phyloP scores from a whole-genome alignment of 2,888 invertebrate species.

The Coenonympha glycerion region DNA sequence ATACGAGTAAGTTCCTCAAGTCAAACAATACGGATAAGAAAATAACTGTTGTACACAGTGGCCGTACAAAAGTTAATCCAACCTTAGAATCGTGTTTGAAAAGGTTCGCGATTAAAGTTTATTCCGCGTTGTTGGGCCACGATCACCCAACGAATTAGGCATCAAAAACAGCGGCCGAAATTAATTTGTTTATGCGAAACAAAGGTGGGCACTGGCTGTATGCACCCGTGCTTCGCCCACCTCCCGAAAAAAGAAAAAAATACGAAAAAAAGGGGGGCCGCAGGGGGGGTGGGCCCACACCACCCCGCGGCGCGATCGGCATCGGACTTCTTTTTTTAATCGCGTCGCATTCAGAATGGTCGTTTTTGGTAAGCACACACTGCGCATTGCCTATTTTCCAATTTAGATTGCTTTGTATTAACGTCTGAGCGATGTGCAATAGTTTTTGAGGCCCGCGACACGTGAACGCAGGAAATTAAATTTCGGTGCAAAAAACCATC shows the following conservation, averaged over 20 bases:
- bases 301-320: constrained; percentile 73
- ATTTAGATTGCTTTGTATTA: constrained; percentile 77
- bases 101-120: constrained; percentile 24
- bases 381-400: constrained; percentile 76
- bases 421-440: constrained; percentile 74
- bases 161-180: constrained; percentile 74
- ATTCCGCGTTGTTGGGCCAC: constrained; percentile 31
- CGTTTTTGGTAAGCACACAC: constrained; percentile 76
- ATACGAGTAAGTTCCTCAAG: neutral
- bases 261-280: constrained; percentile 56
- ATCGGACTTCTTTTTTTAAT: constrained; percentile 76
- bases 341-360: constrained; percentile 72
- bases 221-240: constrained; percentile 71
- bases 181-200: constrained; percentile 77
- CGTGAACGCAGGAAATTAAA: constrained; percentile 68
- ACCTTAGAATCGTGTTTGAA: constrained; percentile 23
- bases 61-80: constrained; percentile 16
- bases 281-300: constrained; percentile 49
- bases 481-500: constrained; percentile 48
- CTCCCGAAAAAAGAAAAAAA: constrained; percentile 70
- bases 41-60: neutral
- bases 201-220: constrained; percentile 73
- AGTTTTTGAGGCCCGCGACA: constrained; percentile 73
- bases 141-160: constrained; percentile 70
- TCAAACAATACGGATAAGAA: neutral